Evolutionary conservation across 2,888 invertebrate genomes (phyloP).

Genomic region (Cancer borealis): DNA sequence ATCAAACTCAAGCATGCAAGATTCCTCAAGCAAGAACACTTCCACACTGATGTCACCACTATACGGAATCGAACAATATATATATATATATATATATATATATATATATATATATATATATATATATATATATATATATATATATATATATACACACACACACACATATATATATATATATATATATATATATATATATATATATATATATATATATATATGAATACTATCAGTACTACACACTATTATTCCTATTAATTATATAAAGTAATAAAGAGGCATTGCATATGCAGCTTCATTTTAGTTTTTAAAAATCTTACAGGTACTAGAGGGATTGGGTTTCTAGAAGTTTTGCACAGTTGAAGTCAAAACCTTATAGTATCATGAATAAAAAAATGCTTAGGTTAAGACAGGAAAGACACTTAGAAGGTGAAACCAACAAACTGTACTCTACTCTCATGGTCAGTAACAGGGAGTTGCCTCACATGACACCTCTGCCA

Average conservation of each 20-base stretch:
- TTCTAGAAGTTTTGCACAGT: conserved; percentile 67
- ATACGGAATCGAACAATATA: conserved; percentile 68
- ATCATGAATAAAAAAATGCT: conserved; percentile 64
- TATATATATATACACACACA: too few species aligned
- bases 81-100: conserved; percentile 74
- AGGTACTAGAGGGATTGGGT: conserved; percentile 71
- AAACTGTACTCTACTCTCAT: conserved; percentile 64
- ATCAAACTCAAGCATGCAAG: conserved; percentile 72
- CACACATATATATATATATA: too few species aligned
- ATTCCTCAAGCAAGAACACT: conserved; percentile 71
- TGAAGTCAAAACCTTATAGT: conserved; percentile 68
- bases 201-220: conserved; percentile 40
- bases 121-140: conserved; percentile 43
- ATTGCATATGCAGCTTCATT: conserved; percentile 75
- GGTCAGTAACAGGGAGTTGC: conserved; percentile 66
- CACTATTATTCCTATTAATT: conserved; percentile 69
- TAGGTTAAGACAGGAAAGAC: conserved; percentile 73
- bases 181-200: too few species aligned
- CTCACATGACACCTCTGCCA: conserved; percentile 47
- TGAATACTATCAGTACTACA: conserved; percentile 74
- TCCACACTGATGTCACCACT: conserved; percentile 60
- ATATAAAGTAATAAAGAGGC: conserved; percentile 74
- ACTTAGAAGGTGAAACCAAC: conserved; percentile 72
- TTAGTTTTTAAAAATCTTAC: conserved; percentile 72
- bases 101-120: conserved; percentile 74